These are phyloP conservation scores for Liopterus haemorrhoidalis DNA, from an alignment of 2,888 invertebrate genomes.

Conservation along the genomic window DNA sequence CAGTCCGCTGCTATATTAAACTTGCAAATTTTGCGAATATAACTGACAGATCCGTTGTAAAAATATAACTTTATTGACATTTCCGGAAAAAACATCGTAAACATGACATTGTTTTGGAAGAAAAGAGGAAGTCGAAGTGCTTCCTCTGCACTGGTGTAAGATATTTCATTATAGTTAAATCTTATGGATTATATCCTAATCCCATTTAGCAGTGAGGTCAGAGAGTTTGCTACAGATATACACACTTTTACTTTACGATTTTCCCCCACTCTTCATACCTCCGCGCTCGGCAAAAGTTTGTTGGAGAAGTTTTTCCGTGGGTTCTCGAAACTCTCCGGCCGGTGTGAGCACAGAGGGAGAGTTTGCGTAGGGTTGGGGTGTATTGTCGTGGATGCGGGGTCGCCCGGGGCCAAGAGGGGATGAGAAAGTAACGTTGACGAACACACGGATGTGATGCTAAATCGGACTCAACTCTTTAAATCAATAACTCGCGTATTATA, in stretches of 20 bases:
- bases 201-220: neutral
- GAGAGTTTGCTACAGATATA: neutral
- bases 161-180: conserved; percentile 1
- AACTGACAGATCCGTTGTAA: too few species aligned
- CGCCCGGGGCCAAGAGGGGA: neutral
- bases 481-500: conserved; percentile 21
- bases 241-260: conserved; percentile 9
- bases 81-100: too few species aligned
- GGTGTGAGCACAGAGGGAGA: neutral
- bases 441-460: conserved; percentile 19
- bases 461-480: conserved; percentile 22
- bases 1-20: too few species aligned
- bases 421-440: conserved; percentile 20
- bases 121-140: too few species aligned
- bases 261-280: neutral
- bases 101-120: too few species aligned
- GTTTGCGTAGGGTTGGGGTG: neutral
- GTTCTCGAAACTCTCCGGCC: neutral
- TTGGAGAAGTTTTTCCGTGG: conserved; percentile 16
- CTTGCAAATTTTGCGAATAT: too few species aligned
- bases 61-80: too few species aligned
- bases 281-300: conserved; percentile 15
- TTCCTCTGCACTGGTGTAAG: too few species aligned
- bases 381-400: neutral
- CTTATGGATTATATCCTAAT: conserved; percentile 3